Base-by-base conservation (phyloP, 53 echinoderm and acorn worm genomes). In the Antedon mediterranea region DNA sequence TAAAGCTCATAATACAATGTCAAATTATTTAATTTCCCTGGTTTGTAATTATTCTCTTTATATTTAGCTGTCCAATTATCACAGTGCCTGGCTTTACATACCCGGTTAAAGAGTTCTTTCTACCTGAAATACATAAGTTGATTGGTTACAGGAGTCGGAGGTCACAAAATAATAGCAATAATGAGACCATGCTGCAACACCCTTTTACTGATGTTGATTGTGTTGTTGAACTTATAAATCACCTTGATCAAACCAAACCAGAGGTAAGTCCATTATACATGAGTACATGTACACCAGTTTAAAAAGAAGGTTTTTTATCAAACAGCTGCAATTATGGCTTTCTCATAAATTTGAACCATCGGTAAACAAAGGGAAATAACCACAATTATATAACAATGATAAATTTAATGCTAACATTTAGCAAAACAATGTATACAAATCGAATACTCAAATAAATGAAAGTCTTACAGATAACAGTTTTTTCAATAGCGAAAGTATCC, bases 1-100 rank as follows among this genome's bases (percentile, higher is more conserved):
- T n/a, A n/a, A n/a, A n/a, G n/a, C n/a, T n/a, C n/a, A n/a, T n/a
- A n/a, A n/a, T n/a, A n/a, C n/a, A n/a, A n/a, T n/a, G n/a, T n/a
- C n/a, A n/a, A n/a, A n/a, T n/a, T n/a, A n/a, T n/a, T n/a, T n/a
- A n/a, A n/a, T n/a, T n/a, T 26, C 70, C 26, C 26, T 57, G 15
- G 18, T 26, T n/a, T n/a, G n/a, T n/a, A n/a, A 37, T 26, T 30
- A 6, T 77, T 29, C 76, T 73, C 74, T 26, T 7, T 13, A 29
- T 15, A 75, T 11, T 33, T 80, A 90, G 90, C 70, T 90, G 90
- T 71, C 93, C 93, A 20, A 88, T 86, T 43, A 86, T 93, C 70
- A 82, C 77, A n/a, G 93, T 93, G 15, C 88, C 88, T 28, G 93
- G 93, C 27, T 84, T 90, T 34, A 93, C 90, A 88, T 88, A 90